A percentile compares a stretch with the other conserved stretches of the same genome.
Conservation (phyloP, 2,888 invertebrate species). For the Antheraea yamamai region DNA sequence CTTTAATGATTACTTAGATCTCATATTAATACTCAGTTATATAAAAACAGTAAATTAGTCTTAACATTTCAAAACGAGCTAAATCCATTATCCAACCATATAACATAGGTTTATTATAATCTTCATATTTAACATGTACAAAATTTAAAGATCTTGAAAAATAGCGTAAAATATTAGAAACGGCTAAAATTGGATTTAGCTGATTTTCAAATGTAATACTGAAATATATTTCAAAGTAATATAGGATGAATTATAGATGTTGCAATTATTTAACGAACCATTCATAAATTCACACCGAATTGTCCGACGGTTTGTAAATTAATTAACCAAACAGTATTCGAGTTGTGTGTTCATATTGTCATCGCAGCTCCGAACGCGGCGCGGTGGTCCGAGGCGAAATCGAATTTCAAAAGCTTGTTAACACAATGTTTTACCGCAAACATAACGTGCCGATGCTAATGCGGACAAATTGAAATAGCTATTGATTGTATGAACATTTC, state of each 20-base stretch:
- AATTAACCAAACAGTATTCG: constrained; percentile 14
- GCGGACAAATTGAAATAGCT: constrained; percentile 65
- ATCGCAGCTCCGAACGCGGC: background rate
- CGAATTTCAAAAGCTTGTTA: constrained; percentile 22
- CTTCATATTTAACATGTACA: no score
- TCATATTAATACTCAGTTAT: no score
- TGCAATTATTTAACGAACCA: constrained; percentile 20
- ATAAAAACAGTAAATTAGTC: no score
- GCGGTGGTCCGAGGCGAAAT: constrained; percentile 46
- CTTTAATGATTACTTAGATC: no score
- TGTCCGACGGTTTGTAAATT: constrained; percentile 11
- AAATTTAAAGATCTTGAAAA: no score
- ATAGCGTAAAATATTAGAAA: no score
- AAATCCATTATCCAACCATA: no score
- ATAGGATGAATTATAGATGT: background rate
- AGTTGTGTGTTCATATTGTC: constrained; percentile 8
- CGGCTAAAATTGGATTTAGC: no score
- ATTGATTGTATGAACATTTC: constrained; percentile 56
- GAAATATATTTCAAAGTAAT: background rate
- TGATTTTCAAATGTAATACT: no score
- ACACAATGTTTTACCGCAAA: constrained; percentile 19
- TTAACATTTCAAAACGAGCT: no score
- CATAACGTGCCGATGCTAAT: constrained; percentile 44
- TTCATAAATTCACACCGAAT: constrained; percentile 15
- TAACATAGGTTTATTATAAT: no score